A percentile compares a stretch with the other conserved stretches of the same genome.
Conservation (phyloP, 2,888 invertebrate genomes). For the Drosophila dives region DNA sequence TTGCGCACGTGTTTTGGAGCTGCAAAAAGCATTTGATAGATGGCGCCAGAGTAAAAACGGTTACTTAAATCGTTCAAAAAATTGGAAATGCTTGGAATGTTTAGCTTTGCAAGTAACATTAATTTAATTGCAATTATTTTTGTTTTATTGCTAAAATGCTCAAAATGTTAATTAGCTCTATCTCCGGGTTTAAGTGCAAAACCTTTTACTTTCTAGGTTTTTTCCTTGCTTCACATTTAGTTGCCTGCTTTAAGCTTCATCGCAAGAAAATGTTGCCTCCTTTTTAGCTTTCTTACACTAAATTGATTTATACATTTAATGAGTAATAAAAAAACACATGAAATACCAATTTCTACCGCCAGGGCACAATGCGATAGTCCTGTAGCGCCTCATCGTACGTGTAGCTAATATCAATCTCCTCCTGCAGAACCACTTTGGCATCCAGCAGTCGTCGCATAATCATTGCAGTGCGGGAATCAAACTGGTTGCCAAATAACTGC, state of each 20-base stretch:
- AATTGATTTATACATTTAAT: conserved; percentile 2
- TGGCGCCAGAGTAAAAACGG: conserved; percentile 31
- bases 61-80: not conserved
- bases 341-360: conserved; percentile 35
- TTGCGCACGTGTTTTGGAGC: conserved; percentile 34
- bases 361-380: conserved; percentile 77
- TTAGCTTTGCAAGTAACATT: not conserved
- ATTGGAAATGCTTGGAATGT: not conserved
- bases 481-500: conserved; percentile 78
- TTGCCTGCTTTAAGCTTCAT: not conserved
- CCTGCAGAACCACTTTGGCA: conserved; percentile 66
- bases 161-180: not conserved
- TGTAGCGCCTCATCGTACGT: conserved; percentile 71
- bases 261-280: not conserved
- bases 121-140: not conserved
- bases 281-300: not conserved
- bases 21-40: conserved; percentile 47
- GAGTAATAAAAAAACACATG: not conserved
- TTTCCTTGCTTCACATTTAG: not conserved
- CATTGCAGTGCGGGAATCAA: conserved; percentile 60
- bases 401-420: conserved; percentile 67
- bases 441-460: conserved; percentile 75
- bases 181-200: not conserved
- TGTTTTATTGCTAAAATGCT: no score
- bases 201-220: not conserved